Base-by-base conservation (phyloP, 2,113 vertebrate genomes). In the Amblyopsis rosae region DNA sequence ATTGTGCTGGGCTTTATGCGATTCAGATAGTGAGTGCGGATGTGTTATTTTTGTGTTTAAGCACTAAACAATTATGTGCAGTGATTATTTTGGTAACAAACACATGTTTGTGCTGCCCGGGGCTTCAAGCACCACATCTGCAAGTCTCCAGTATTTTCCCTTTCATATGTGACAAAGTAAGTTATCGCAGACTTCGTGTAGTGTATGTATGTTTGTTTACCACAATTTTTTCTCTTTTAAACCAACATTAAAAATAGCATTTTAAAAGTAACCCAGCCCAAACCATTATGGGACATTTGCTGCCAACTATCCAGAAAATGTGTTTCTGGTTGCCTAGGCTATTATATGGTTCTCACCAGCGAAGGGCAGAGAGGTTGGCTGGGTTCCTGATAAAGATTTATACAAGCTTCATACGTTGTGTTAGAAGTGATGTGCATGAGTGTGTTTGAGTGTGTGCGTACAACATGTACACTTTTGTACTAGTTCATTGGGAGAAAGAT, bases 301-400 rank as follows among this genome's bases (percentile, higher is more conserved):
- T 90, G 83, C 89, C 88, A 90, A 89, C 88, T 89, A 90, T 84
- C 84, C 90, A 89, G 82, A 91, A 92, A 92, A 91, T 91, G 86
- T 90, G 88, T 89, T 91, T 92, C 87, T 90, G 88, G 77, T 86
- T 87, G 77, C 80, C 81, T 78, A 79, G 69, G 80, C 85, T 81
- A 83, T 85, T 90, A 88, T 90, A 89, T 81, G 80, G 72, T 83
- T 90, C 86, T 85, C 88, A 89, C 72, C 87, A 87, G 83, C 77
- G 63, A 84, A 83, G 80, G 73, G 76, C 79, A 75, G 69, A 66
- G 69, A 80, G 90, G 86, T 84, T 89, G 85, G 77, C 81, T 82
- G 79, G 68, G 62, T 88, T 81, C 76, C 82, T 92, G 82, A 92
- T 88, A 85, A 82, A 91, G 88, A 92, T 92, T 90, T 90, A 92